Percentiles rank a stretch among this genome's conserved stretches.
Conservation (phyloP, 2,888 invertebrate species). For the Acrobeloides nanus region DNA sequence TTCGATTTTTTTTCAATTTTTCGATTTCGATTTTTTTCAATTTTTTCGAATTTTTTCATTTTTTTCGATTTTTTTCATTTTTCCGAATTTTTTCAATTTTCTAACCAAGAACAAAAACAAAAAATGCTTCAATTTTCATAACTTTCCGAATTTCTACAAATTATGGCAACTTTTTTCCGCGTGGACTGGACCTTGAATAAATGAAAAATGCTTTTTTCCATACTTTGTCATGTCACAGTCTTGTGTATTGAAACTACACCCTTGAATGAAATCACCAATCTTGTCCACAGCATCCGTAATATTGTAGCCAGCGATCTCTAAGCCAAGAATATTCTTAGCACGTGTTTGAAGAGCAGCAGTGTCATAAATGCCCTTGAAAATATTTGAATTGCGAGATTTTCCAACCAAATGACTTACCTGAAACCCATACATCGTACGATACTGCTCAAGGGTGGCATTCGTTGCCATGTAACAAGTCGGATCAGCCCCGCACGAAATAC, state of each 20-base stretch:
- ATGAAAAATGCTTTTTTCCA: too few species aligned
- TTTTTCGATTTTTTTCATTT: too few species aligned
- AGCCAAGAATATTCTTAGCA: conserved; percentile 13
- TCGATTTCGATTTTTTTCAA: too few species aligned
- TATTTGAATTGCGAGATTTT: background rate
- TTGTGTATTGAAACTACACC: conserved; percentile 24
- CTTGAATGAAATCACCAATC: conserved; percentile 11
- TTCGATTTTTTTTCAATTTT: too few species aligned
- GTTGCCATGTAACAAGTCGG: conserved; percentile 1
- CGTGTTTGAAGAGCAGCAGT: conserved; percentile 18
- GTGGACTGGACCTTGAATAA: too few species aligned
- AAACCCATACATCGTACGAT: conserved; percentile 9
- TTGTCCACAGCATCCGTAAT: background rate
- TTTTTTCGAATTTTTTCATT: too few species aligned
- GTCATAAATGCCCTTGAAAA: conserved; percentile 12
- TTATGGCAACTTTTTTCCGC: too few species aligned
- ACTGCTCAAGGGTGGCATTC: conserved; percentile 12
- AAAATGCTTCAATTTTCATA: too few species aligned
- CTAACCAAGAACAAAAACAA: too few species aligned
- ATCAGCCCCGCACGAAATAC: conserved; percentile 6
- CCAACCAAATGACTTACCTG: background rate
- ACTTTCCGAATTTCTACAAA: too few species aligned
- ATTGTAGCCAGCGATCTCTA: conserved; percentile 15
- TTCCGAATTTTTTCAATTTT: too few species aligned
- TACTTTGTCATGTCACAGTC: conserved; percentile 12